Evolutionary conservation across 2,113 vertebrate genomes (phyloP), one percentile per base, ranked within the genome.

Genomic region (Heterotilapia buettikoferi): DNA sequence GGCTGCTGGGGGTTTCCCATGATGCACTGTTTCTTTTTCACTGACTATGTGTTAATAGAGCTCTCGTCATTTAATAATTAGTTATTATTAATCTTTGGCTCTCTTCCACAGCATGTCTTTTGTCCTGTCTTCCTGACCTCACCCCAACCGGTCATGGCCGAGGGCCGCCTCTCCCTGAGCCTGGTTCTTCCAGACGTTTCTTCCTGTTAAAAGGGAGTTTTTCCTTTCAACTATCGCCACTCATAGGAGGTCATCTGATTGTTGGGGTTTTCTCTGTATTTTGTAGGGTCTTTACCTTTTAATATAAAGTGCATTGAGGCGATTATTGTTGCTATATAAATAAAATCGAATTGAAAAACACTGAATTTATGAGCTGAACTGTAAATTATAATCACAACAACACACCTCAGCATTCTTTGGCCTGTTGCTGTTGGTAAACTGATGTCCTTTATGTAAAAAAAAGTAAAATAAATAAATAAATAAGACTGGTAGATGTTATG

Each of bases 291-390:
- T 66, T 66, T 38, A 66, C 10, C 31, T n/a, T 66, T 66, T n/a
- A 38, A 38, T 38, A 38, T 38, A 0, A 66, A 38, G 61, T 66
- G 61, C 0, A 38, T 66, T 66, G 31, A 66, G 31, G 31, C 0
- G 1, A 66, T 38, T 66, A 38, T 38, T 66, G 33, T 66, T 66
- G 19, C 19, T 66, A 38, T 38, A 66, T 66, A 38, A 66, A 38
- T 66, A 13, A 38, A 66, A 66, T 38, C 1, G 3, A 66, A 66
- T 38, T 66, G 11, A 66, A 38, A 66, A 38, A 38, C 61, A 13
- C 33, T 0, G 33, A 66, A 66, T 66, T 66, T 66, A 29, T 26
- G 5, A 45, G 68, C 5, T 45, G 21, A 45, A 73, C 24, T 14
- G n/a, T 71, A 71, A 71, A 71, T 43, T 71, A 9, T 0, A 24